Evolutionary conservation across 1,140 invertebrate species (phyloP).

Genomic region (Bombyx mandarina): DNA sequence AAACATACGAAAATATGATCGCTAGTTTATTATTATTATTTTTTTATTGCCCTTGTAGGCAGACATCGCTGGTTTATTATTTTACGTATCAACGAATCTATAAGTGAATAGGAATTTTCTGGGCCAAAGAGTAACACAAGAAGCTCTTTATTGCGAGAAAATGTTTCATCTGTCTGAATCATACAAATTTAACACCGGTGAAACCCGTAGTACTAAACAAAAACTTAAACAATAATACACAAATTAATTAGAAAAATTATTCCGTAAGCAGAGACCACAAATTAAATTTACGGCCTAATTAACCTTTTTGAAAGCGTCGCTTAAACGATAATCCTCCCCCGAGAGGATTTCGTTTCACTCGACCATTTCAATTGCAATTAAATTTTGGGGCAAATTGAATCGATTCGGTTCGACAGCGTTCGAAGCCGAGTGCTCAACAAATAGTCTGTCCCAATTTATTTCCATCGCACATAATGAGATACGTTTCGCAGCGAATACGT

Average conservation of each 20-base stretch:
- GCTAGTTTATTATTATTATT: too few species aligned
- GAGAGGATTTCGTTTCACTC: constrained; percentile 42
- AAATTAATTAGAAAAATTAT: not conserved
- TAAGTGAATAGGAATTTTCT: too few species aligned
- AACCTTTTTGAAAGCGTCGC: constrained; percentile 5
- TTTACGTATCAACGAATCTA: too few species aligned
- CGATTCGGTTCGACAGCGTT: constrained; percentile 39
- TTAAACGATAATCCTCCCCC: constrained; percentile 33
- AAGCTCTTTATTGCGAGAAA: too few species aligned
- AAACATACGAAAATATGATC: too few species aligned
- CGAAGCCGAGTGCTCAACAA: constrained; percentile 59
- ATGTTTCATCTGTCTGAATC: too few species aligned
- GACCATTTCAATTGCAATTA: constrained; percentile 59
- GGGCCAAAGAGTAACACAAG: too few species aligned
- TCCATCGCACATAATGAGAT: constrained; percentile 59
- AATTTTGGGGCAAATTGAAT: constrained; percentile 62
- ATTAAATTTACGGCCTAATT: constrained; percentile 5
- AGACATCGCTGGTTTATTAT: too few species aligned
- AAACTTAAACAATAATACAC: not conserved
- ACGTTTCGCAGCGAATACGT: constrained; percentile 45
- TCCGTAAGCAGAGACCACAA: not conserved
- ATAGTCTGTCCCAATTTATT: constrained; percentile 63
- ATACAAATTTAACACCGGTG: too few species aligned
- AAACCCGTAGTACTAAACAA: not conserved
- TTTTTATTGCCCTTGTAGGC: too few species aligned